Evolutionary conservation across 2,113 vertebrate genomes (phyloP), one percentile per base, ranked within the genome.

Genomic region (Garra rufa): DNA sequence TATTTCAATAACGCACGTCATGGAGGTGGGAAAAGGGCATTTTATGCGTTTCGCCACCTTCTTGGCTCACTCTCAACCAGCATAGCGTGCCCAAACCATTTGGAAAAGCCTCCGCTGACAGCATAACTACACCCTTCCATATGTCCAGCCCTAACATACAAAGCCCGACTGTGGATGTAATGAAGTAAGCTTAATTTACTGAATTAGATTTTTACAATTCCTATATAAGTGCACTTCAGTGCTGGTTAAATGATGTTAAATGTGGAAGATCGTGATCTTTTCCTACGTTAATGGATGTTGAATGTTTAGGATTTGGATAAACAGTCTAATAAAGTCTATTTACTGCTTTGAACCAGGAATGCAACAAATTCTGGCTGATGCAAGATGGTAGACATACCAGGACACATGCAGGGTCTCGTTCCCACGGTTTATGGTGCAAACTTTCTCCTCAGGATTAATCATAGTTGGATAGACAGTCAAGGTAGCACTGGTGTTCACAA

Each of bases 371-470:
- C 43, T 26, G n/a, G 6, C 4, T 2, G 2, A 77, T 10, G 17
- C 6, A 67, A 48, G 26, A 48, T 30, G 9, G 13, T 1, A 55
- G 52, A 89, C 95, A 91, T 89, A 98, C 97, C 97, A 98, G 83
- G 97, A 93, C 81, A 97, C 96, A 0, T 90, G 92, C 75, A 91
- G 91, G 38, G 75, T 93, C 50, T 86, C 76, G 85, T 94, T 95
- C 77, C 90, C 92, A 84, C 13, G 91, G 71, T 69, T 84, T 78
- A 93, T 48, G 1, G 94, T 44, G 82, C 97, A 98, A 87, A 90
- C 92, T 70, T 95, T 96, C 88, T 98, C 97, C 59, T 98, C 97
- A 0, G 97, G 97, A 91, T 97, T 98, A 91, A 98, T 96, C 96
- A 97, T 97, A 83, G 94, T 91, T 1, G 97, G 96, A 75, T 90